Conservation (phyloP, 1,140 invertebrate genomes). For the Scaptomyza hsui region DNA sequence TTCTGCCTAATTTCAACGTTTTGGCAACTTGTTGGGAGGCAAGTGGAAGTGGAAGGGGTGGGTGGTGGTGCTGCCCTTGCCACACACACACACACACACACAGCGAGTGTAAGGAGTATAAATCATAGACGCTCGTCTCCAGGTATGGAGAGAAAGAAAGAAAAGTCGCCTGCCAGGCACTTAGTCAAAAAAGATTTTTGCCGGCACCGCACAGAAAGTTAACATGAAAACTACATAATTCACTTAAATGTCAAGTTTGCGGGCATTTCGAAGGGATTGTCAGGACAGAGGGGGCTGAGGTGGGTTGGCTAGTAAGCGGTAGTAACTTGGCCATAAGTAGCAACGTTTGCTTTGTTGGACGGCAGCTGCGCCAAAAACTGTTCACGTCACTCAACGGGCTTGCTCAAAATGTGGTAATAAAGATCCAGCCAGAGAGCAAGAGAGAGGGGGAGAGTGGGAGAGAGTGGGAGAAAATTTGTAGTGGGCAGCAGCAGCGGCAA, state of each 20-base stretch:
- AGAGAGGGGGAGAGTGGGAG: slow-evolving; percentile 21
- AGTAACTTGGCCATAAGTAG: slow-evolving; percentile 49
- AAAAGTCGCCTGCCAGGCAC: slow-evolving; percentile 41
- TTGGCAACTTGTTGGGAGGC: slow-evolving; percentile 1
- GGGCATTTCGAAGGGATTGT: neutral
- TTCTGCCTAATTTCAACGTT: slow-evolving; percentile 66
- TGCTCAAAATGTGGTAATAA: slow-evolving; percentile 46
- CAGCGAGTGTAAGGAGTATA: slow-evolving; percentile 36
- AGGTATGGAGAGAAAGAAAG: too few relatives aligned
- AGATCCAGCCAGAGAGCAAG: slow-evolving; percentile 33
- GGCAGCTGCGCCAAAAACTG: slow-evolving; percentile 53
- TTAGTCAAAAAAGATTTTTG: slow-evolving; percentile 50
- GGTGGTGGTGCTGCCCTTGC: slow-evolving; percentile 34
- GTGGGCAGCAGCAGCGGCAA: slow-evolving; percentile 14
- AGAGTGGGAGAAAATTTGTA: slow-evolving; percentile 31
- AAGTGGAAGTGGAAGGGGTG: neutral
- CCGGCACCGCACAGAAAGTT: slow-evolving; percentile 45
- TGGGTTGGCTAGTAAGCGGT: slow-evolving; percentile 38
- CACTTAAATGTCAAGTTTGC: slow-evolving; percentile 71
- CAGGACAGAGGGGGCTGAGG: neutral
- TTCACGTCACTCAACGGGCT: slow-evolving; percentile 62
- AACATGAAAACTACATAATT: slow-evolving; percentile 76
- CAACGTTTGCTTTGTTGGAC: slow-evolving; percentile 17
- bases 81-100: slow-evolving; percentile 12
- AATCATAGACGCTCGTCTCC: slow-evolving; percentile 46